phyloP scores from a whole-genome alignment of 2,797 vertebrate species.

The Myiotriccus ornatus region DNA sequence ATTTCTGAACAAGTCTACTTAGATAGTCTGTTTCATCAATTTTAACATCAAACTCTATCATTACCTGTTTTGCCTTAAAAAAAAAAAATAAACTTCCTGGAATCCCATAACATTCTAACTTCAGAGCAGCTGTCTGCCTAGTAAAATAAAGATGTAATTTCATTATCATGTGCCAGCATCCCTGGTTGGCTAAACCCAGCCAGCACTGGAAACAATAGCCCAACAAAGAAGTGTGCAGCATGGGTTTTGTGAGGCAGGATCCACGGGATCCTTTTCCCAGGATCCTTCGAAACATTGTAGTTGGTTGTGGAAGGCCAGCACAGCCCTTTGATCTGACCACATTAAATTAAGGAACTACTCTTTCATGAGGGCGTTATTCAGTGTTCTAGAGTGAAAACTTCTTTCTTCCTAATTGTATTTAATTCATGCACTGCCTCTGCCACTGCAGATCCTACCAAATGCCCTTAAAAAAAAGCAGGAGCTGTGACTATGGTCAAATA shows the following conservation, averaged over 20 bases:
- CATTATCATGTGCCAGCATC: not conserved
- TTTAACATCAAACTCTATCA: slow-evolving; percentile 43
- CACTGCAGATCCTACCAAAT: not conserved
- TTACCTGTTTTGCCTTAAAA: slow-evolving; percentile 43
- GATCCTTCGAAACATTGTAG: not conserved
- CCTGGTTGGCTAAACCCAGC: not conserved
- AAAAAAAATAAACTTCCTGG: not conserved
- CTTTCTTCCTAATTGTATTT: not conserved
- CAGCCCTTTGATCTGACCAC: not conserved
- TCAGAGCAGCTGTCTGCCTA: slow-evolving; percentile 21
- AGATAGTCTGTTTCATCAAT: slow-evolving; percentile 64
- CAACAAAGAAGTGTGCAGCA: not conserved
- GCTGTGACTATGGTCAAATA: not conserved
- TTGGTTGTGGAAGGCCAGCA: not conserved
- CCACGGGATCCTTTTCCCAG: not conserved
- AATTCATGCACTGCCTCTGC: not conserved
- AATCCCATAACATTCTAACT: not conserved
- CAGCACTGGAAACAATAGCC: not conserved
- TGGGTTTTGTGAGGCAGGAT: rapidly evolving
- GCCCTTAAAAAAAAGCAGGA: not conserved
- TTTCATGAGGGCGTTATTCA: not conserved
- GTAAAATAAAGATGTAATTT: not conserved
- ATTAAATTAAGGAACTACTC: not conserved
- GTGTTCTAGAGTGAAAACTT: not conserved
- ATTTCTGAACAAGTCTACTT: slow-evolving; percentile 38